Base-by-base conservation (phyloP, 1,140 invertebrate species). In the Sinonovacula constricta region DNA sequence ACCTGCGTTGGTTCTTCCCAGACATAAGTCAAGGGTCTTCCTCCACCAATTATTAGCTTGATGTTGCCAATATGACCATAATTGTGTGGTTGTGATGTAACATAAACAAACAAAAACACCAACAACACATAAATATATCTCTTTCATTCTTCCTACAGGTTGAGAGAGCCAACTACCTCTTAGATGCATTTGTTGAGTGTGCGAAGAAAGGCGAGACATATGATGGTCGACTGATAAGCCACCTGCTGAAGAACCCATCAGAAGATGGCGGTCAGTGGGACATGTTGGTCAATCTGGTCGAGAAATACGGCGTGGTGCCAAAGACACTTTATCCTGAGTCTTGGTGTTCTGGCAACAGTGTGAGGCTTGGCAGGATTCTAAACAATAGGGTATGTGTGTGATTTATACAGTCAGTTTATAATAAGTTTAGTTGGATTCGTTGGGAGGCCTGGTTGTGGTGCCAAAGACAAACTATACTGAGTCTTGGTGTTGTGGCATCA, bases 191-290 rank as follows among this genome's bases (percentile, higher is more conserved):
- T 79, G 94, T 97, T 3, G 93, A 94, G 80, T 94, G 94, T 10
- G 94, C 95, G 0, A 93, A 92, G 74, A 92, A 94, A 51, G 94
- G 94, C 2, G 96, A 97, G 88, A 86, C 92, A 12, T 93, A 96
- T 0, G 95, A 96, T 80, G 95, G 95, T 0, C 92, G 96, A 59
- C 91, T 96, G 0, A 93, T 96, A 15, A 94, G 94, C 70, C 96
- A 95, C 86, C 87, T 97, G n/a, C 89, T 97, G 2, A 84, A 94
- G 87, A 95, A 96, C 86, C 96, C 96, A 26, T 93, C 94, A 30
- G 93, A 93, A 59, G 97, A 98, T 88, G 97, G 97, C 39, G 97
- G 97, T 0, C 96, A 97, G 89, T 97, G 96, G 96, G 95, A 97
- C 85, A 97, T 97, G 96, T 89, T 97, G 71, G 93, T 95, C 5